A percentile compares a stretch with the other conserved stretches of the same genome.
Conservation (phyloP, 2,113 vertebrate genomes). For the Pelecanus crispus region DNA sequence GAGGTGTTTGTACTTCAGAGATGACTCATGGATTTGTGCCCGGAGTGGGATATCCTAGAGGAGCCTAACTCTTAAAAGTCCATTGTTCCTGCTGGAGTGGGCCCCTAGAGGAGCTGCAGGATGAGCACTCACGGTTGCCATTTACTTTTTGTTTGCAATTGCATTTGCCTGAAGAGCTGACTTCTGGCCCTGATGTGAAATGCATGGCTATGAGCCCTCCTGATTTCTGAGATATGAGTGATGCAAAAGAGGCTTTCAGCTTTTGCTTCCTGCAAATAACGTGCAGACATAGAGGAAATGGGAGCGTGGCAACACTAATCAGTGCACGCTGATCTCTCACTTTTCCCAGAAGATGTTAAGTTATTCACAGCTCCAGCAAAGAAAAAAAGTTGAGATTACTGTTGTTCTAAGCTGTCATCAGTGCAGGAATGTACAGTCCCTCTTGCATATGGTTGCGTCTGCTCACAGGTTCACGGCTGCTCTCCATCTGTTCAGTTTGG, state of each 20-base stretch:
- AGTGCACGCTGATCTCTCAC: background rate
- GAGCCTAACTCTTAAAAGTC: background rate
- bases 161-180: background rate
- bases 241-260: background rate
- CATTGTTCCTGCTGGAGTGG: background rate
- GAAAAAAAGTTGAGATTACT: background rate
- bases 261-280: background rate
- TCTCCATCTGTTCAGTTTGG: background rate
- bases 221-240: background rate
- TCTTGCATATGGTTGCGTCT: background rate
- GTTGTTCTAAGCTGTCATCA: background rate
- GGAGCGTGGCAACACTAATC: background rate
- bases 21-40: background rate
- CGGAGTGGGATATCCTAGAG: background rate
- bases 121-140: background rate
- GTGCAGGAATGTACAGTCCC: background rate
- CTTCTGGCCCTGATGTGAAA: background rate
- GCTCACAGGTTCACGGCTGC: background rate
- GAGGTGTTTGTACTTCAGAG: background rate
- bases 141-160: background rate
- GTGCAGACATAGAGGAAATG: background rate
- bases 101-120: background rate
- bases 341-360: background rate
- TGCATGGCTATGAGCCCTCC: background rate
- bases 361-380: constrained; percentile 6